Evolutionary conservation across 2,113 vertebrate species (phyloP).

Genomic region (Notarius lentiginosus): DNA sequence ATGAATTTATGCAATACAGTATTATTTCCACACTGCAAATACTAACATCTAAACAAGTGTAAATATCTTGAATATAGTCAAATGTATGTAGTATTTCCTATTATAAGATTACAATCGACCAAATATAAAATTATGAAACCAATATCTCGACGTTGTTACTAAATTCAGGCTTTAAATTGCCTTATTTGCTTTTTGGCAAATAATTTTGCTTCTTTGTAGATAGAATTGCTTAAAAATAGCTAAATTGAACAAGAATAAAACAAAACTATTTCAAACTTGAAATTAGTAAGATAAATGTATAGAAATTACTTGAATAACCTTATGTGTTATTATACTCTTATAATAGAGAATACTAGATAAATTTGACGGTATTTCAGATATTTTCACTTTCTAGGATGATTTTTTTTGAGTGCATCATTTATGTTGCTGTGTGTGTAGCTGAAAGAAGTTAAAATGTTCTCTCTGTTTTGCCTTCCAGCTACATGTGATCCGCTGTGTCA

Average conservation of each 20-base stretch:
- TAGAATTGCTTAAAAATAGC: background rate
- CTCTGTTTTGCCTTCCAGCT: slow-evolving; percentile 65
- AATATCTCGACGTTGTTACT: background rate
- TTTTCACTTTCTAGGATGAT: background rate
- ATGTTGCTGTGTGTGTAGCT: background rate
- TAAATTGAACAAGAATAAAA: background rate
- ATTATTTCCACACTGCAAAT: background rate
- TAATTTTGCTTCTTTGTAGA: background rate
- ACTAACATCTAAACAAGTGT: background rate
- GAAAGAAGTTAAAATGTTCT: background rate
- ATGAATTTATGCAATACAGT: background rate
- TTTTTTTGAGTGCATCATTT: background rate
- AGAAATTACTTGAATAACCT: background rate
- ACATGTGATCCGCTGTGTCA: slow-evolving; percentile 79
- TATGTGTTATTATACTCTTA: background rate
- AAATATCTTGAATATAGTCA: background rate
- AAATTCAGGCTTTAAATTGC: background rate
- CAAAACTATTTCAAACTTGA: background rate
- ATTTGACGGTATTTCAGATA: background rate
- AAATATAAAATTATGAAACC: background rate
- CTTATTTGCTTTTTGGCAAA: background rate
- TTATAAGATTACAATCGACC: background rate
- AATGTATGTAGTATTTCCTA: background rate
- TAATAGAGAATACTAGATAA: background rate
- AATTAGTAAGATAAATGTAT: background rate